phyloP scores from a whole-genome alignment of 2,888 invertebrate genomes.

The Tachystola acroxantha region DNA sequence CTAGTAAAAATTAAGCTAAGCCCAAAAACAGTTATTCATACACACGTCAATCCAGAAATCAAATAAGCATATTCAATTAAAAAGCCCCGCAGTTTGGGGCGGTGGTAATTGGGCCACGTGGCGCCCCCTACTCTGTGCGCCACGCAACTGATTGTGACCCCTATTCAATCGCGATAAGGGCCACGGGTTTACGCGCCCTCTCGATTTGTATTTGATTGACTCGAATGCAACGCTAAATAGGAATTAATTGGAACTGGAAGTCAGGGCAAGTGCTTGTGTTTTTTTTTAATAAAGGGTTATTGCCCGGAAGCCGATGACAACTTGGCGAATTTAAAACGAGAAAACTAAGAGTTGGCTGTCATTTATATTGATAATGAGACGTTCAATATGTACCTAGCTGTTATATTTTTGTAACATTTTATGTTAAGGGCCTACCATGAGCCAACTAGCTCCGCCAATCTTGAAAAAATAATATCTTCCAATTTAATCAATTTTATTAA shows the following conservation, averaged over 20 bases:
- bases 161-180: constrained; percentile 20
- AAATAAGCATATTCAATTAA: constrained; percentile 71
- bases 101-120: constrained; percentile 65
- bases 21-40: constrained; percentile 7
- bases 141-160: constrained; percentile 12
- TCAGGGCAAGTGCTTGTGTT: constrained; percentile 31
- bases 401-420: too few species aligned
- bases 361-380: too few species aligned
- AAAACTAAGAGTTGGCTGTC: too few species aligned
- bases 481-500: too few species aligned
- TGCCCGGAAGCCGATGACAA: not conserved
- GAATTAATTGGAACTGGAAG: constrained; percentile 61
- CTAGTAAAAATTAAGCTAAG: too few species aligned
- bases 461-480: too few species aligned
- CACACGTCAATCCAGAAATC: constrained; percentile 60
- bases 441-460: too few species aligned
- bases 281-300: constrained; percentile 3
- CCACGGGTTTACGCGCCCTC: constrained; percentile 3
- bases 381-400: too few species aligned
- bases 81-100: constrained; percentile 49
- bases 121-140: constrained; percentile 29
- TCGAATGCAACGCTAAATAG: constrained; percentile 31
- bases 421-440: too few species aligned
- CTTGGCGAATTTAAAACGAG: too few species aligned
- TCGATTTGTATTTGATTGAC: constrained; percentile 31